Evolutionary conservation across 2,888 invertebrate genomes (phyloP).

Genomic region (Ophioninae sp.): DNA sequence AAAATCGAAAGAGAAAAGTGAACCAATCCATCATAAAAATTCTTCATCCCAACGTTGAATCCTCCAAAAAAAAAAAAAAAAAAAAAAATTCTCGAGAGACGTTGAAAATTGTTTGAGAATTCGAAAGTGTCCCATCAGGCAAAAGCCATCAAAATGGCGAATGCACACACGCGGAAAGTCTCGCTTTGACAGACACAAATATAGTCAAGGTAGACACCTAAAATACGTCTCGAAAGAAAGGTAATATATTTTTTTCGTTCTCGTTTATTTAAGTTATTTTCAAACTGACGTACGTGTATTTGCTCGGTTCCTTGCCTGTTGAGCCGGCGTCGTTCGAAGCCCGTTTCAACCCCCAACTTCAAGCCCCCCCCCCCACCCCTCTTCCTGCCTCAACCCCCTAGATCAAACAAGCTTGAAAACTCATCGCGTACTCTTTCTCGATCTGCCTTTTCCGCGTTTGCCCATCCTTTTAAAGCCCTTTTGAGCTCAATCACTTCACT

Average conservation of each 20-base stretch:
- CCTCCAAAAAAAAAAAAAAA: no score
- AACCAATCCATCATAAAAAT: no score
- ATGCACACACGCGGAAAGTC: no score
- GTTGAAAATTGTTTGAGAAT: no score
- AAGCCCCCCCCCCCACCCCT: no score
- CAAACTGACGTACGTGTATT: slow-evolving; percentile 41
- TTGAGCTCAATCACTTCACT: slow-evolving; percentile 31
- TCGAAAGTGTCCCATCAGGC: no score
- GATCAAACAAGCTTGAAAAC: slow-evolving; percentile 62
- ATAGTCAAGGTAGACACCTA: not conserved
- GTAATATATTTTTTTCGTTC: slow-evolving; percentile 32
- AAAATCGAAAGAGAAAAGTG: no score
- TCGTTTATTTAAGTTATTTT: slow-evolving; percentile 47
- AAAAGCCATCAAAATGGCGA: no score
- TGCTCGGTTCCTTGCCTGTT: slow-evolving; percentile 51
- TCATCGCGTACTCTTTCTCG: slow-evolving; percentile 50
- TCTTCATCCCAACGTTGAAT: no score
- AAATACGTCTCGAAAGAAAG: slow-evolving; percentile 11
- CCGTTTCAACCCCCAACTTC: no score
- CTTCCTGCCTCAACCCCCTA: not conserved
- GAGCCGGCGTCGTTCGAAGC: slow-evolving; percentile 19
- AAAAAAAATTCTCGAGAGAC: no score
- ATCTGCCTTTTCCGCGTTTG: slow-evolving; percentile 51
- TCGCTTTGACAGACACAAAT: not conserved
- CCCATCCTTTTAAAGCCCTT: slow-evolving; percentile 43